A percentile compares a stretch with the other conserved stretches of the same genome.
phyloP scores from a whole-genome alignment of 2,888 invertebrate species.

The Perizoma affinitatum region DNA sequence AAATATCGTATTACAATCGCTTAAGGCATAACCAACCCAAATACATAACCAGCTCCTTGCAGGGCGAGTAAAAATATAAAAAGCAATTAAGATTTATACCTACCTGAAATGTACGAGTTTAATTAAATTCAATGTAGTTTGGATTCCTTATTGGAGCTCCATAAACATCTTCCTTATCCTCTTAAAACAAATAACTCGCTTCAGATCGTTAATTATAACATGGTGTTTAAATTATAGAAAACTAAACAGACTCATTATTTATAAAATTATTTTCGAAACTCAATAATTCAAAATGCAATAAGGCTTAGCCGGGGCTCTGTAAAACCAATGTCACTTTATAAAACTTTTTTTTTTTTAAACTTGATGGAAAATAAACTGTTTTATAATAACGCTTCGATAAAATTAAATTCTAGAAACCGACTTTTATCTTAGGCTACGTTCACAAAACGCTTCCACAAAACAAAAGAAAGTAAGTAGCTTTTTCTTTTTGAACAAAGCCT shows the following conservation, averaged over 20 bases:
- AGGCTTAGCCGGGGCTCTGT: conserved; percentile 46
- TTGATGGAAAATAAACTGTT: neutral
- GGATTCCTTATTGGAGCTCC: conserved; percentile 6
- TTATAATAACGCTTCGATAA: neutral
- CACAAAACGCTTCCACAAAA: too few species aligned
- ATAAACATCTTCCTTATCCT: conserved; percentile 22
- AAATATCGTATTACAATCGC: too few species aligned
- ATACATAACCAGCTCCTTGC: too few species aligned
- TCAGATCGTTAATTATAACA: conserved; percentile 38
- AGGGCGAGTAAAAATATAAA: too few species aligned
- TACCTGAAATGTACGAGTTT: conserved; percentile 4
- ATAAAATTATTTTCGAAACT: conserved; percentile 47
- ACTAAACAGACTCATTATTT: conserved; percentile 41
- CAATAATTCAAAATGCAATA: conserved; percentile 45
- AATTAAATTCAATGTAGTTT: conserved; percentile 2
- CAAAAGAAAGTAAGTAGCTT: too few species aligned
- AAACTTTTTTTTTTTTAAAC: too few species aligned
- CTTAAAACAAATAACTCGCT: conserved; percentile 30
- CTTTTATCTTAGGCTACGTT: too few species aligned
- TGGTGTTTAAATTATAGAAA: conserved; percentile 38
- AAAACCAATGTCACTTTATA: neutral
- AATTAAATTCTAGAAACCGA: neutral
- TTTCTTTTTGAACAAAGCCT: too few species aligned
- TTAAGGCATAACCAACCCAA: too few species aligned
- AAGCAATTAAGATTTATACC: too few species aligned